Evolutionary conservation across 2,888 invertebrate species (phyloP), one percentile per base, ranked within the genome.

Genomic region (Drosophila meridionalis): DNA sequence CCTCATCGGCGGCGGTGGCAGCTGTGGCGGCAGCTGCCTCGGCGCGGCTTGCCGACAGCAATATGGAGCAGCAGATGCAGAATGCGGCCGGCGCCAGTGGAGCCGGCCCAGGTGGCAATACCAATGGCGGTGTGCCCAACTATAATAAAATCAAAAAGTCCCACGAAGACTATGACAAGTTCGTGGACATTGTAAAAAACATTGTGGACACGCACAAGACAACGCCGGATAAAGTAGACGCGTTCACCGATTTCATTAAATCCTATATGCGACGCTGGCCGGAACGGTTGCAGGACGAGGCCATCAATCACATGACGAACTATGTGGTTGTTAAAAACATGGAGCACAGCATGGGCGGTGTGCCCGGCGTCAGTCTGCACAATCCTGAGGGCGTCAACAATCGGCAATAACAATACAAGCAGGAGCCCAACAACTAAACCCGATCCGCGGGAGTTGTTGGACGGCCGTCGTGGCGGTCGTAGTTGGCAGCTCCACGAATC

Each of bases 101-200:
- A 69, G 64, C 69, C 9, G 87, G 90, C 8, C 90, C 87, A 6
- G 79, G 90, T 1, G 85, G 91, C 40, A 90, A 89, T 64, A 92
- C 91, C 55, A 87, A 92, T 52, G 90, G 91, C 48, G 90, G 90
- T 69, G 89, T 92, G 55, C 89, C 89, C 68, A 92, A 91, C 64
- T 92, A 92, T 63, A 92, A 89, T 69, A 87, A 87, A 73, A 89
- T 87, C 52, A 87, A 87, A 63, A 91, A 91, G 69, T 91, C 91
- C 70, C 88, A 91, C 62, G 92, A 92, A 76, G 92, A 92, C 78
- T 92, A 92, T 57, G 92, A 92, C 52, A 92, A 92, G 67, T 90
- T 92, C 60, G 92, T 92, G 56, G 92, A 92, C 73, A 92, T 92
- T 84, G 92, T 92, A n/a, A 92, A 92, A 80, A 92, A 92, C 70